A percentile compares a stretch with the other conserved stretches of the same genome.
These are phyloP conservation scores for Thymelicus acteon DNA, from an alignment of 2,888 invertebrate genomes.

Conservation along the genomic window DNA sequence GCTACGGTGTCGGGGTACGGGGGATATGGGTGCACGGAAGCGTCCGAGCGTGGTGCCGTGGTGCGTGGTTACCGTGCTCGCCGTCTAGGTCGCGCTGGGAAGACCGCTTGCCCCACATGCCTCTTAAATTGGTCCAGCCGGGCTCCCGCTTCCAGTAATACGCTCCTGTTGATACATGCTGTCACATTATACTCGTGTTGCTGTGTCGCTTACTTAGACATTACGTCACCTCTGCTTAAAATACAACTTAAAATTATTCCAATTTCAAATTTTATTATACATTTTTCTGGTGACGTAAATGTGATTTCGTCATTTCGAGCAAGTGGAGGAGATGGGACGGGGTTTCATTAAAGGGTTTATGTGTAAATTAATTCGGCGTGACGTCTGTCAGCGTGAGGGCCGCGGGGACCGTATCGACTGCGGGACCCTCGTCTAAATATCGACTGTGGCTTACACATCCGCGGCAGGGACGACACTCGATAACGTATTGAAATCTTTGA, in stretches of 20 bases:
- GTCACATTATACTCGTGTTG: slow-evolving; percentile 1
- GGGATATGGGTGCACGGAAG: slow-evolving; percentile 36
- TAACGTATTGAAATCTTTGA: too few species aligned
- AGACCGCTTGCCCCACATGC: slow-evolving; percentile 91
- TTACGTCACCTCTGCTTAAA: too few species aligned
- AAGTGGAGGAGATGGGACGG: slow-evolving; percentile 20
- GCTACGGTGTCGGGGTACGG: slow-evolving; percentile 42
- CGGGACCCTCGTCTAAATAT: slow-evolving; percentile 23
- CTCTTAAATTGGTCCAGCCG: slow-evolving; percentile 91
- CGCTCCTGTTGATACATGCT: slow-evolving; percentile 79
- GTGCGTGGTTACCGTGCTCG: slow-evolving; percentile 72
- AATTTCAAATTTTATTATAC: too few species aligned
- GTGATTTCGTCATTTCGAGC: slow-evolving; percentile 11
- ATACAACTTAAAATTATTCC: too few species aligned
- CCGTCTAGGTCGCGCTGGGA: slow-evolving; percentile 66
- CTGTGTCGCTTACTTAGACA: too few species aligned
- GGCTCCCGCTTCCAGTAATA: slow-evolving; percentile 91
- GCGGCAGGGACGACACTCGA: neutral
- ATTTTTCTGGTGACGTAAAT: slow-evolving; percentile 6
- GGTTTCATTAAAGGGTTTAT: slow-evolving; percentile 53
- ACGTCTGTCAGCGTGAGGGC: slow-evolving; percentile 51
- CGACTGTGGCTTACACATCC: neutral
- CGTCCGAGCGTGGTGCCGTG: slow-evolving; percentile 47
- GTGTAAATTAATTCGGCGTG: slow-evolving; percentile 53
- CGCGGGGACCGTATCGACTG: slow-evolving; percentile 29